Percentiles rank a stretch among this genome's conserved stretches.
These are phyloP conservation scores for Protosalanx chinensis DNA, from an alignment of 2,797 vertebrate species.

Conservation along the genomic window DNA sequence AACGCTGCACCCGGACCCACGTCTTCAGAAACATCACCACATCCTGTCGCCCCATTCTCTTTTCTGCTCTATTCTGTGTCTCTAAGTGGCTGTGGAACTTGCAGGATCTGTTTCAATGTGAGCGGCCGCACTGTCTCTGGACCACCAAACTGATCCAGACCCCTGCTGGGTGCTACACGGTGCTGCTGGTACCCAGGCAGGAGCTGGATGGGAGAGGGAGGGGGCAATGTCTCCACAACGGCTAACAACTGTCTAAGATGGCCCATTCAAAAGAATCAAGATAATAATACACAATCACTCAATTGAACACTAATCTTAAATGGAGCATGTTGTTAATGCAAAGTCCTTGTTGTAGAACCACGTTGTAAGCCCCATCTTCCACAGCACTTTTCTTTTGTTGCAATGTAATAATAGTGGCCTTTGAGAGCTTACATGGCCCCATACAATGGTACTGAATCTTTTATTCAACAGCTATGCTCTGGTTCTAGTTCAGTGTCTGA, in stretches of 20 bases:
- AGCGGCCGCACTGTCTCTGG: slow-evolving; percentile 17
- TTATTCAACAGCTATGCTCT: slow-evolving; percentile 59
- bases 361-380: slow-evolving; percentile 39
- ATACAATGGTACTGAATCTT: slow-evolving; percentile 43
- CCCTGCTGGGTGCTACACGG: slow-evolving; percentile 58
- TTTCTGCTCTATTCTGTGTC: slow-evolving; percentile 27
- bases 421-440: slow-evolving; percentile 46
- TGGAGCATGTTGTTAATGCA: slow-evolving; percentile 5
- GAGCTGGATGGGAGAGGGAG: not conserved
- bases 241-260: not conserved
- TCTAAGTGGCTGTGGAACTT: slow-evolving; percentile 11
- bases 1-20: slow-evolving; percentile 15
- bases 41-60: slow-evolving; percentile 61
- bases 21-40: slow-evolving; percentile 67
- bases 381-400: slow-evolving; percentile 55
- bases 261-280: not conserved
- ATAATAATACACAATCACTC: not conserved
- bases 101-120: not conserved
- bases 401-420: slow-evolving; percentile 44
- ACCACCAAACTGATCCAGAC: slow-evolving; percentile 5
- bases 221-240: not conserved
- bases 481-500: slow-evolving; percentile 59
- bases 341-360: not conserved
- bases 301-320: slow-evolving; percentile 47
- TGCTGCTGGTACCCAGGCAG: slow-evolving; percentile 40